Conservation (phyloP, 2,113 vertebrate species). For the Crocuta crocuta region DNA sequence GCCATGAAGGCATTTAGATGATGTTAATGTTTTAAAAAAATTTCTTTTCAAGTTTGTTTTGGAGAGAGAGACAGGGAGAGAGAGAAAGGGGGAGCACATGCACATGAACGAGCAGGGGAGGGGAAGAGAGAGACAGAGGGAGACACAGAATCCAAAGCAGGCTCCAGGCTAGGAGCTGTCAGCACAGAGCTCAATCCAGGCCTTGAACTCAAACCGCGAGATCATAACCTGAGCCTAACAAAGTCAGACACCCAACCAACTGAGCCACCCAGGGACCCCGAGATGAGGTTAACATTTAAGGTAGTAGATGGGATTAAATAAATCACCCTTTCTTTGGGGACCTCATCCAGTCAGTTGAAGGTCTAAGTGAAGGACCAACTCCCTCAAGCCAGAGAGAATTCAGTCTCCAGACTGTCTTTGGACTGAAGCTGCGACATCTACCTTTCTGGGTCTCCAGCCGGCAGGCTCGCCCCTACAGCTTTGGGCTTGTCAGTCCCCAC, state of each 20-base stretch:
- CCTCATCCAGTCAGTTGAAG: background rate
- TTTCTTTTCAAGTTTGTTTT: no score
- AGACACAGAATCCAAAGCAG: no score
- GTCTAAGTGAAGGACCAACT: background rate
- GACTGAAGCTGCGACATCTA: background rate
- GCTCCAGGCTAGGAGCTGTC: no score
- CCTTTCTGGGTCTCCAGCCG: background rate
- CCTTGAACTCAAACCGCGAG: no score
- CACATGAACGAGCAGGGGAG: no score
- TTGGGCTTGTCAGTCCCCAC: background rate
- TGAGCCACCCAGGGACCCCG: no score
- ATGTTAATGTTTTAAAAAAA: background rate
- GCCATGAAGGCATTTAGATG: background rate
- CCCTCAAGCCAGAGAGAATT: background rate
- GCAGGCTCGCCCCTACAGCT: background rate
- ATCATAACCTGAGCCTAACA: no score
- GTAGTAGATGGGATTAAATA: background rate
- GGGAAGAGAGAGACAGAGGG: no score
- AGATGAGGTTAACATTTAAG: background rate
- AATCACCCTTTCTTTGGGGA: background rate
- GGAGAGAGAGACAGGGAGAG: no score
- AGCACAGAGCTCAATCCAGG: no score
- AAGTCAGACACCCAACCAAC: no score
- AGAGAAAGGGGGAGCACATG: no score
- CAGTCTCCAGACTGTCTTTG: background rate